Evolutionary conservation across 1,140 invertebrate genomes (phyloP), one percentile per base, ranked within the genome.

Genomic region (Tetramorium alpestre): DNA sequence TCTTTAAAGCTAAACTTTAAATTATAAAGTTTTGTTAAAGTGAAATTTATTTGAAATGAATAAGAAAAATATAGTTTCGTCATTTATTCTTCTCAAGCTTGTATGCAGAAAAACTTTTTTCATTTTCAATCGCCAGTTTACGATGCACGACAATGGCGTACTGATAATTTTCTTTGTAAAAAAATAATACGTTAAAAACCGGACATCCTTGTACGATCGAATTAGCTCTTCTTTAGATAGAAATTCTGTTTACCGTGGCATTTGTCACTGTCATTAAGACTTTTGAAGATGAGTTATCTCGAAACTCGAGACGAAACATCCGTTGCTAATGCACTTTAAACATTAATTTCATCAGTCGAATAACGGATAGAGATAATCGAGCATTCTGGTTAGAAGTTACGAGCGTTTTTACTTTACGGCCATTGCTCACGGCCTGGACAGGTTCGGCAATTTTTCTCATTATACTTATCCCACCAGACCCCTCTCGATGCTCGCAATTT

Each of bases 381-480:
- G 64, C 47, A n/a, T 72, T 47, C 22, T 22, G 28, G 6, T 58
- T 3, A 25, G 33, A 38, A 72, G 51, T 72, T 54, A 54, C n/a
- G 5, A 44, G 25, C 22, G 13, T 58, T 82, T 51, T 73, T 54
- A 58, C 11, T 38, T 80, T 28, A 47, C 51, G 51, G 54, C 60
- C 38, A 58, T 58, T 82, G 51, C 41, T 72, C 38, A 41, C 44
- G 25, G 25, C 49, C 44, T 38, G 51, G 38, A 58, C 65, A 58
- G 38, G 49, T 41, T 73, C 25, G 80, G 56, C 67, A 73, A 72
- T 82, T 82, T 44, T 82, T 73, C 80, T 73, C 67, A 33, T 82
- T 82, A 82, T 22, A 51, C 38, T 82, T 82, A 82, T 47, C 67
- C 67, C 16, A 33, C 41, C 67, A 44, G 33, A 4, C 60, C 51